phyloP scores from a whole-genome alignment of 2,888 invertebrate species.

The Xiphydria camelus region DNA sequence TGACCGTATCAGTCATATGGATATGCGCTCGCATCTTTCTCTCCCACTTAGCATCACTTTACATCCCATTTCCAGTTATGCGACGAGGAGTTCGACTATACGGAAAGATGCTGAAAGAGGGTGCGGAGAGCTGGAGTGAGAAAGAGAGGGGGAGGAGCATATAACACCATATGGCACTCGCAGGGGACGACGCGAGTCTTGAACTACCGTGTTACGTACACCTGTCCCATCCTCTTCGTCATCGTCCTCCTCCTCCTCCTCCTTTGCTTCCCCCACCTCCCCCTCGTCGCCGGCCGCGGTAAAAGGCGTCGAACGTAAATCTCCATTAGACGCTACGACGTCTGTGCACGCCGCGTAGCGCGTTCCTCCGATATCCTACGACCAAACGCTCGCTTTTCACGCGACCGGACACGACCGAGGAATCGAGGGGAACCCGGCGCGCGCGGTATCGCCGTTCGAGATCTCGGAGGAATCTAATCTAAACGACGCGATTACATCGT shows the following conservation, averaged over 20 bases:
- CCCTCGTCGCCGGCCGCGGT: neutral
- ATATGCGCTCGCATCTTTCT: neutral
- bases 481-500: conserved; percentile 17
- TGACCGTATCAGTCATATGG: no score
- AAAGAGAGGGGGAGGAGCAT: neutral
- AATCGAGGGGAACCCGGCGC: neutral
- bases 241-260: conserved; percentile 11
- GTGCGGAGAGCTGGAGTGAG: no score
- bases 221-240: conserved; percentile 30
- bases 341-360: conserved; percentile 6
- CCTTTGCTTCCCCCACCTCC: no score
- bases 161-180: conserved; percentile 41
- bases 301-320: conserved; percentile 24
- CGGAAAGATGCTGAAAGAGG: no score
- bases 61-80: no score
- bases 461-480: conserved; percentile 12
- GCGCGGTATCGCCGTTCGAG: conserved; percentile 1
- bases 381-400: no score
- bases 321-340: conserved; percentile 9
- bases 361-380: neutral
- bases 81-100: no score
- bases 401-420: no score
- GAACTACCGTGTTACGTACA: conserved; percentile 44
- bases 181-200: conserved; percentile 9
- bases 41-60: neutral